Conservation (phyloP, 2,888 invertebrate genomes). For the Eurytoma adleriae region DNA sequence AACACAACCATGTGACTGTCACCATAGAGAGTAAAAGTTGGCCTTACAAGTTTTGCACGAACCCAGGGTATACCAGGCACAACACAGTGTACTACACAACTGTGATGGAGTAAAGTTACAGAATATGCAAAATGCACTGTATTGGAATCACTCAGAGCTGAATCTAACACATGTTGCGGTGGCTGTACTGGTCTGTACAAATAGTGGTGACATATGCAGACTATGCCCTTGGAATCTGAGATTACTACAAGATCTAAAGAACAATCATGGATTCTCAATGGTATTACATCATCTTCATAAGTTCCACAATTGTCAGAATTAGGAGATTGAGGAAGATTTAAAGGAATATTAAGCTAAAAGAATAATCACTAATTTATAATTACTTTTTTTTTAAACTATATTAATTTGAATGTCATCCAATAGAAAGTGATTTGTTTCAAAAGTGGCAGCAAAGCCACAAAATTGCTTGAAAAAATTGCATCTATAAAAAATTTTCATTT, state of each 20-base stretch:
- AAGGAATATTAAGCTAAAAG: conserved; percentile 87
- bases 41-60: conserved; percentile 85
- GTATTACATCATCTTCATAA: conserved; percentile 89
- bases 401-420: background rate
- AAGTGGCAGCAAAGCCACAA: background rate
- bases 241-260: conserved; percentile 88
- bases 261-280: conserved; percentile 88
- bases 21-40: conserved; percentile 86
- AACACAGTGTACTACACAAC: conserved; percentile 89
- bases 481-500: conserved; percentile 11
- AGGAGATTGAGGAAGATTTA: conserved; percentile 86
- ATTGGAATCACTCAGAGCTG: conserved; percentile 76
- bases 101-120: conserved; percentile 88
- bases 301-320: conserved; percentile 81
- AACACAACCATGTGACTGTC: conserved; percentile 89
- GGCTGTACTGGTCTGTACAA: conserved; percentile 84
- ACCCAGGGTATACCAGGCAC: conserved; percentile 89
- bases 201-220: conserved; percentile 90
- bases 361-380: conserved; percentile 25
- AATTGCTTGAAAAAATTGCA: conserved; percentile 16
- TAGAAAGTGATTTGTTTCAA: too few species aligned
- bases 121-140: conserved; percentile 92
- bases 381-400: conserved; percentile 1
- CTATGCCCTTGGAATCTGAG: conserved; percentile 84
- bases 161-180: conserved; percentile 73